phyloP scores from a whole-genome alignment of 2,888 invertebrate species.

The Xanthorhoe designata region DNA sequence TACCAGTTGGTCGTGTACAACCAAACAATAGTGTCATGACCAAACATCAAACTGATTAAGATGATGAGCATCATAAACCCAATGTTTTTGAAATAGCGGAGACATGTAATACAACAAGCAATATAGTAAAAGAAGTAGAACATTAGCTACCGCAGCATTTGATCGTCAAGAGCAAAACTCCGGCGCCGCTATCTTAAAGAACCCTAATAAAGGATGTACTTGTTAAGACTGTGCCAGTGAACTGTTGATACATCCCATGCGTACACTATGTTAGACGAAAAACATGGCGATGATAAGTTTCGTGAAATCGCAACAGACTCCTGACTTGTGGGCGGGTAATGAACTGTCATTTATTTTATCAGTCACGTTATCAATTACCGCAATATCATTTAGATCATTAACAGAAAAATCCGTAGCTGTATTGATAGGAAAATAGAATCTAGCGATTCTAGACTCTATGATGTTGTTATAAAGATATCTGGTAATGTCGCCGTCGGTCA shows the following conservation, averaged over 20 bases:
- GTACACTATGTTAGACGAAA: not conserved
- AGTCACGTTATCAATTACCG: slow-evolving; percentile 32
- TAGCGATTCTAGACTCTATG: slow-evolving; percentile 32
- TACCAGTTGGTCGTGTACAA: slow-evolving; percentile 17
- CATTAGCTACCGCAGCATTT: not conserved
- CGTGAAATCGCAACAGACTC: not conserved
- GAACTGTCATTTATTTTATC: slow-evolving; percentile 31
- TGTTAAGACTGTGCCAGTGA: slow-evolving; percentile 20
- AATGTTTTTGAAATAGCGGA: slow-evolving; percentile 4
- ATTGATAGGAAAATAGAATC: slow-evolving; percentile 25
- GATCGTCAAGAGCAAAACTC: not conserved
- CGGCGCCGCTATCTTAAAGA: slow-evolving; percentile 13
- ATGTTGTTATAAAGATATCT: slow-evolving; percentile 34
- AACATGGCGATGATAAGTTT: not conserved
- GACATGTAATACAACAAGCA: slow-evolving; percentile 1
- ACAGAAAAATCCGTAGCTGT: slow-evolving; percentile 36
- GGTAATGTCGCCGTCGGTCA: slow-evolving; percentile 28
- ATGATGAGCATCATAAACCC: slow-evolving; percentile 16
- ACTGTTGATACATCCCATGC: slow-evolving; percentile 14
- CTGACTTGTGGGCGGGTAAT: slow-evolving; percentile 26
- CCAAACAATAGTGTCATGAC: slow-evolving; percentile 36
- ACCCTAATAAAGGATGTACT: slow-evolving; percentile 23
- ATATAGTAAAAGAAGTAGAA: not conserved
- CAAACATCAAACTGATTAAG: slow-evolving; percentile 23
- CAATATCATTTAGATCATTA: slow-evolving; percentile 31